These are phyloP conservation scores for Diplosoma virens DNA, from an alignment of 23 tunicate genomes.

Conservation along the genomic window DNA sequence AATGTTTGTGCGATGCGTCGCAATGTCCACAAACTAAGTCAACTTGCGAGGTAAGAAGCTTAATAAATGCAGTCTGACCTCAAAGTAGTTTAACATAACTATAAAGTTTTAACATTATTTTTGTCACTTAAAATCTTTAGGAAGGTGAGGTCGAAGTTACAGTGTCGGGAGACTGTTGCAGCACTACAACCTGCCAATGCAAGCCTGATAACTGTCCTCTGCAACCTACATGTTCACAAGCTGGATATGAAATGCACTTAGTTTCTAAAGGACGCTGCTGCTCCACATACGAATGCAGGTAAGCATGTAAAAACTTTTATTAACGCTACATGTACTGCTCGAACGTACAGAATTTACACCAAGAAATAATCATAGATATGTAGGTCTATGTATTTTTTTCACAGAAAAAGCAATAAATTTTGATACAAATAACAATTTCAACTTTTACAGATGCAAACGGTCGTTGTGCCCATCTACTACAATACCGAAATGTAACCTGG, in stretches of 20 bases:
- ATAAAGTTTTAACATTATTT: not conserved
- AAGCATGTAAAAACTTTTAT: not conserved
- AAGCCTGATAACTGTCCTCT: constrained; percentile 64
- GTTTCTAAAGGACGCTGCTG: constrained; percentile 68
- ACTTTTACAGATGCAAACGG: constrained; percentile 63
- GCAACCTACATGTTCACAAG: constrained; percentile 53
- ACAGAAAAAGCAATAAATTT: no score
- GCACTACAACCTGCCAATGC: constrained; percentile 73
- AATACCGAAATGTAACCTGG: constrained; percentile 48
- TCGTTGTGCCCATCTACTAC: constrained; percentile 50
- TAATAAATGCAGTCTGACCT: not conserved
- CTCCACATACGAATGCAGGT: constrained; percentile 88
- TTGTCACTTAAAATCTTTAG: constrained; percentile 16
- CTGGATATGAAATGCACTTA: constrained; percentile 54
- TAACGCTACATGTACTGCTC: not conserved
- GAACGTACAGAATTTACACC: not conserved
- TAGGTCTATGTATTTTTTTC: no score
- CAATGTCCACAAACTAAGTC: constrained; percentile 49
- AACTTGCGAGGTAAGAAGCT: constrained; percentile 53
- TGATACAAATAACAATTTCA: no score
- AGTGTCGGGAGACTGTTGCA: constrained; percentile 65
- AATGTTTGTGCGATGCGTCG: constrained; percentile 64
- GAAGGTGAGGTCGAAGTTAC: constrained; percentile 59
- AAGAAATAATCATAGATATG: no score
- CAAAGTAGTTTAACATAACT: not conserved